These are phyloP conservation scores for Hypsopygia costalis DNA, from an alignment of 2,888 invertebrate species.

Conservation along the genomic window DNA sequence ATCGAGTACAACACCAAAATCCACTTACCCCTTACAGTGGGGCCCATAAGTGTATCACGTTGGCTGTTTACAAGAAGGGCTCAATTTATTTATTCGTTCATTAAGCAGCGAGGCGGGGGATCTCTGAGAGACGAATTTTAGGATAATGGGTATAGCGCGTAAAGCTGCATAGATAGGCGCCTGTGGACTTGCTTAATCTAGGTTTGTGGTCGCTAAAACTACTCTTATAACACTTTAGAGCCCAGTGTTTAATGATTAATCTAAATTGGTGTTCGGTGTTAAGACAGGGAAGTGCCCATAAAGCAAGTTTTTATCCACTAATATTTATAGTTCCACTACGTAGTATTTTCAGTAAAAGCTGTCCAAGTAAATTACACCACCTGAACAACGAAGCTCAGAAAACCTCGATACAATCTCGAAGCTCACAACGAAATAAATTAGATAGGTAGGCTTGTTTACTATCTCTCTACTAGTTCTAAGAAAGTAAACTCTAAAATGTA, in stretches of 20 bases:
- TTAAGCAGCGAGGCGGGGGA: constrained; percentile 66
- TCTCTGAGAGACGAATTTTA: constrained; percentile 72
- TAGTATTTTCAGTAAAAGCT: background rate
- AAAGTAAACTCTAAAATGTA: no score
- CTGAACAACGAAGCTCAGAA: background rate
- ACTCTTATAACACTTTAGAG: no score
- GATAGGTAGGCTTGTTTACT: background rate
- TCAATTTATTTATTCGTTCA: constrained; percentile 78
- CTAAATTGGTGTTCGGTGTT: no score
- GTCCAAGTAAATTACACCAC: background rate
- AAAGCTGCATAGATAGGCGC: constrained; percentile 6
- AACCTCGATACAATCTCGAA: background rate
- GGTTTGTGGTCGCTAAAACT: background rate
- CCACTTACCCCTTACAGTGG: constrained; percentile 78
- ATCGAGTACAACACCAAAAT: constrained; percentile 74
- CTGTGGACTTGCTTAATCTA: background rate
- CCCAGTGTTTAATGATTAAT: no score
- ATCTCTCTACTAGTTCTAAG: background rate
- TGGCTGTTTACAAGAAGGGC: constrained; percentile 71
- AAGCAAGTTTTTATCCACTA: background rate
- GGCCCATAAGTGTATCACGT: constrained; percentile 58
- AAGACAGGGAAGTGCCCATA: background rate
- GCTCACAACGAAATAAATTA: background rate
- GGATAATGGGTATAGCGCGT: constrained; percentile 48
- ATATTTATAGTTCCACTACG: background rate